A percentile compares a stretch with the other conserved stretches of the same genome.
These are phyloP conservation scores for Nyctibius grandis DNA, from an alignment of 2,797 vertebrate species.

Conservation along the genomic window DNA sequence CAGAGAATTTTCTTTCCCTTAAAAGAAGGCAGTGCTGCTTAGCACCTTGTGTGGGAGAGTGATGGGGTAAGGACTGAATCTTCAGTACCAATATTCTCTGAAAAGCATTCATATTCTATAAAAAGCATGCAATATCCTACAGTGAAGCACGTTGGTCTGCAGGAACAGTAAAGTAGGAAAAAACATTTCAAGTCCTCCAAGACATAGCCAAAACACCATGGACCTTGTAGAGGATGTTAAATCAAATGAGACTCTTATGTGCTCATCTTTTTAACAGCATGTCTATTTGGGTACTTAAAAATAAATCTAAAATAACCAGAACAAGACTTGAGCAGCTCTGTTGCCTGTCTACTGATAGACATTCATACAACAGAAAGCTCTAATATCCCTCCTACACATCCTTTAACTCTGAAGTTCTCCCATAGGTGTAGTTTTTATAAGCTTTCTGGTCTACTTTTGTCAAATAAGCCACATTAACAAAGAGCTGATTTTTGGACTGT, in stretches of 20 bases:
- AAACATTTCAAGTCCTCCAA: background rate
- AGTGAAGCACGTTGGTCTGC: background rate
- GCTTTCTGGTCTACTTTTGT: background rate
- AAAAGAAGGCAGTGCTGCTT: background rate
- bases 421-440: background rate
- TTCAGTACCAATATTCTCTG: background rate
- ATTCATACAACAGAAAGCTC: background rate
- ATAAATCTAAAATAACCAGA: background rate
- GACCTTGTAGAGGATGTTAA: background rate
- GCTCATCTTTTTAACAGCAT: background rate
- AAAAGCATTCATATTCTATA: background rate
- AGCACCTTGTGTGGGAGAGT: background rate
- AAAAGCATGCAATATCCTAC: background rate
- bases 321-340: background rate
- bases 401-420: constrained; percentile 6
- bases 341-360: background rate
- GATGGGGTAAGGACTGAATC: background rate
- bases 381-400: background rate
- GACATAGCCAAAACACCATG: background rate
- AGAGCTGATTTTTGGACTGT: background rate
- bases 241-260: background rate
- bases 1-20: background rate
- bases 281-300: background rate
- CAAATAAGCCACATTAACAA: background rate
- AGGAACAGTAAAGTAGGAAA: background rate